A percentile compares a stretch with the other conserved stretches of the same genome.
Evolutionary conservation across 2,888 invertebrate genomes (phyloP).

Genomic region (Drosophila suboccidentalis): DNA sequence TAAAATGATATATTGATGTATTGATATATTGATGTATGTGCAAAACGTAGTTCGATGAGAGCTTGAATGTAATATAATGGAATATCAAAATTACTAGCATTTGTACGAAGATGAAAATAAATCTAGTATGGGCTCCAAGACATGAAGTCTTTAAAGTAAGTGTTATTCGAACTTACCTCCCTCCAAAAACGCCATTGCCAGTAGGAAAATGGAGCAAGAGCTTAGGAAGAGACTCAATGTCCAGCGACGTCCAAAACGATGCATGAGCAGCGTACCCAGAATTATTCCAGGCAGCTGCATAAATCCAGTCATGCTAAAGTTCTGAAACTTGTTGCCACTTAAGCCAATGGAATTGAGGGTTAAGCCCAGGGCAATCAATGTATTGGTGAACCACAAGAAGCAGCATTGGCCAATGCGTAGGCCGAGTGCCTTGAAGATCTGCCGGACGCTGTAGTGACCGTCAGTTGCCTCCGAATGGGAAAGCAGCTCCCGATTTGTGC

Average conservation of each 20-base stretch:
- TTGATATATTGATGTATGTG: not conserved
- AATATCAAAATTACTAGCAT: too few relatives aligned
- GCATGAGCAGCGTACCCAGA: constrained; percentile 88
- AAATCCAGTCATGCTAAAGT: constrained; percentile 87
- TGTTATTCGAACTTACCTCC: constrained; percentile 32
- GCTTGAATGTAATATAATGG: not conserved
- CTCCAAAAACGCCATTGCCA: constrained; percentile 64
- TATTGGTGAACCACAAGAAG: constrained; percentile 91
- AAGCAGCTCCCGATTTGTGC: constrained; percentile 58
- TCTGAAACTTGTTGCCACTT: constrained; percentile 90
- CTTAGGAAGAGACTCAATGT: constrained; percentile 88
- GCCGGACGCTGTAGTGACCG: constrained; percentile 60
- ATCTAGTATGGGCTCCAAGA: too few relatives aligned
- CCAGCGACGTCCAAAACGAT: constrained; percentile 88
- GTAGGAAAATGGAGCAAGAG: constrained; percentile 86
- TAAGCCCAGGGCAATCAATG: constrained; percentile 91
- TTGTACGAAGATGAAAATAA: too few relatives aligned
- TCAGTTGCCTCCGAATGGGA: constrained; percentile 22
- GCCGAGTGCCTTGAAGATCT: constrained; percentile 65
- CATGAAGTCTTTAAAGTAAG: not conserved
- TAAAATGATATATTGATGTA: not conserved
- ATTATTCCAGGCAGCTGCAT: constrained; percentile 91
- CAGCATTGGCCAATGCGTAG: constrained; percentile 87
- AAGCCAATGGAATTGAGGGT: constrained; percentile 91
- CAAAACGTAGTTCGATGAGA: not conserved